These are phyloP conservation scores for Suillia variegata DNA, from an alignment of 2,888 invertebrate genomes.

Conservation along the genomic window DNA sequence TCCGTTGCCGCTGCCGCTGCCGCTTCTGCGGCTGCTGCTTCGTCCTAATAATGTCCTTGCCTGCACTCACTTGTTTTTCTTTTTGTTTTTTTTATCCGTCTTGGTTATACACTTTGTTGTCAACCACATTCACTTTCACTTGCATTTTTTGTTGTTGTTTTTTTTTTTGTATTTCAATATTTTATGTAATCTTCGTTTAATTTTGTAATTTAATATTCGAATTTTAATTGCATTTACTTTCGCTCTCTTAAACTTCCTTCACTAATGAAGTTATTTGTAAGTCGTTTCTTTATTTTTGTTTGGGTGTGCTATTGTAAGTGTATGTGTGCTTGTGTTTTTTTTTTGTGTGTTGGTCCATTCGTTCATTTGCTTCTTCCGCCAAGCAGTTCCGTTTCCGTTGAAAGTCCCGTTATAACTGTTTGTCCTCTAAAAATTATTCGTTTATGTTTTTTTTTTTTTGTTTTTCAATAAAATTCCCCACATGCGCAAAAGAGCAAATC, in stretches of 20 bases:
- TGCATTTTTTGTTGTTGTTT: not conserved
- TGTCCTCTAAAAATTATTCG: too few species aligned
- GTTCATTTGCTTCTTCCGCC: too few species aligned
- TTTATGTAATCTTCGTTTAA: not conserved
- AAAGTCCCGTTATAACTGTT: not conserved
- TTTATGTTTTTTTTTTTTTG: too few species aligned
- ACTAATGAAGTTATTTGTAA: too few species aligned
- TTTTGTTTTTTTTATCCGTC: not conserved
- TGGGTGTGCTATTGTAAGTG: not conserved
- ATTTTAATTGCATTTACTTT: not conserved
- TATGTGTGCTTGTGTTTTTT: not conserved
- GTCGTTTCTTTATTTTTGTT: not conserved
- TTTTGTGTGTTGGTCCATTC: not conserved
- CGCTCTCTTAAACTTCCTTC: not conserved
- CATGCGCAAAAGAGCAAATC: too few species aligned
- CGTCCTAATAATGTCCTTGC: constrained; percentile 3
- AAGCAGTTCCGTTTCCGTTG: not conserved
- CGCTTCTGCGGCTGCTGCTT: constrained; percentile 3
- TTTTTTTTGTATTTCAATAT: not conserved
- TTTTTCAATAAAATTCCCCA: too few species aligned
- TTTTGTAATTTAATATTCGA: not conserved
- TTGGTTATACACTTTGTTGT: too few species aligned
- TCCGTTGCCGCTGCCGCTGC: too few species aligned
- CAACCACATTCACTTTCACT: not conserved
- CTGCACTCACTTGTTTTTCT: constrained; percentile 4